Conservation (phyloP, 2,797 vertebrate species). For the Tinamus major region DNA sequence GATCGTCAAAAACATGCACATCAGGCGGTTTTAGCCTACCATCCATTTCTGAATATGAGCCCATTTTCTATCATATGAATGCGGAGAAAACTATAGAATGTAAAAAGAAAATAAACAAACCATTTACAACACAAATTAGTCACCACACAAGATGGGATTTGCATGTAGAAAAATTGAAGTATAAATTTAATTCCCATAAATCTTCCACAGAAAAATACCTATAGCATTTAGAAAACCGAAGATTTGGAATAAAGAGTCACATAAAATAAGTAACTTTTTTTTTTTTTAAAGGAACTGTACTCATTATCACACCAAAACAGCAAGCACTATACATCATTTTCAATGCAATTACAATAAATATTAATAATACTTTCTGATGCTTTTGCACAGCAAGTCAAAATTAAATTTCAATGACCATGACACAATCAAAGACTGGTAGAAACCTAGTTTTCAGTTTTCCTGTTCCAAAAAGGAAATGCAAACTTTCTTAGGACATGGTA, state of each 20-base stretch:
- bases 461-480: not conserved
- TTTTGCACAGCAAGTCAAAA: not conserved
- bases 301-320: not conserved
- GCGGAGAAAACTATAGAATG: conserved; percentile 86
- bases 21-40: conserved; percentile 86
- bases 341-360: not conserved
- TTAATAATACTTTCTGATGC: not conserved
- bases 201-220: not conserved
- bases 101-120: conserved; percentile 46
- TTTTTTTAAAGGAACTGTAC: not conserved
- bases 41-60: conserved; percentile 99
- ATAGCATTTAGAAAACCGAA: not conserved
- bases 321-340: not conserved
- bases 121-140: not conserved
- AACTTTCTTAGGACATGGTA: accelerated
- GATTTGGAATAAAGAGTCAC: not conserved
- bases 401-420: not conserved
- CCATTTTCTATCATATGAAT: conserved; percentile 92
- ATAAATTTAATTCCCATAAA: not conserved
- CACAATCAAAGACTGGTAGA: not conserved
- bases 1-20: conserved; percentile 74
- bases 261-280: not conserved
- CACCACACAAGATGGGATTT: not conserved
- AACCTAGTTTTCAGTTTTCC: not conserved
- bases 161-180: not conserved